Percentiles rank a stretch among this genome's conserved stretches.
Evolutionary conservation across 1,140 invertebrate genomes (phyloP).

Genomic region (Adelges cooleyi): DNA sequence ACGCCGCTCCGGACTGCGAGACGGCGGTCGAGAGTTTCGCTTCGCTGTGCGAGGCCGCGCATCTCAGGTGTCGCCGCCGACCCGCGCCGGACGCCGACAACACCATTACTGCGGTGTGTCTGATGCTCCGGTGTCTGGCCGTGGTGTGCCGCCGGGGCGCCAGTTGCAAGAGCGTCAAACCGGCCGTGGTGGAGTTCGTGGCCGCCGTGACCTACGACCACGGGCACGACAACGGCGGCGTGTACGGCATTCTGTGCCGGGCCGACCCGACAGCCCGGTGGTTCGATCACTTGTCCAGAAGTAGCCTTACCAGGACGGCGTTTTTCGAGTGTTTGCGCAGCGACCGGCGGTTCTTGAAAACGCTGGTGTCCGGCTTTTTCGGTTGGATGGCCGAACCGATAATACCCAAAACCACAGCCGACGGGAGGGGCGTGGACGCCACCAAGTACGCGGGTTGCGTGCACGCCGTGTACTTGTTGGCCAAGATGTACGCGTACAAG

Average conservation of each 20-base stretch:
- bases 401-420: not conserved
- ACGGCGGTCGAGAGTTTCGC: not conserved
- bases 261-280: not conserved
- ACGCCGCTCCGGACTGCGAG: not conserved
- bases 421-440: not conserved
- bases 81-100: not conserved
- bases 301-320: not conserved
- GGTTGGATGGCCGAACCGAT: not conserved
- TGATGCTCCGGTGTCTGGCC: not conserved
- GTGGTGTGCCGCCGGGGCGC: not conserved
- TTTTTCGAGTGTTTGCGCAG: not conserved
- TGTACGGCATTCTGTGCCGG: not conserved
- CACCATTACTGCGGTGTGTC: not conserved
- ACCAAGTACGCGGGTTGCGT: not conserved
- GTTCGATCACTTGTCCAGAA: not conserved
- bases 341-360: not conserved
- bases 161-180: not conserved
- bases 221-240: not conserved
- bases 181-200: conserved; percentile 2
- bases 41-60: conserved; percentile 16
- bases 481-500: conserved; percentile 3
- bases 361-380: not conserved
- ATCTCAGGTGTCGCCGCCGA: not conserved
- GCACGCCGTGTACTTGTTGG: not conserved
- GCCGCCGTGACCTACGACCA: not conserved